Evolutionary conservation across 1,140 invertebrate genomes (phyloP).

Genomic region (Pogonus chalceus): DNA sequence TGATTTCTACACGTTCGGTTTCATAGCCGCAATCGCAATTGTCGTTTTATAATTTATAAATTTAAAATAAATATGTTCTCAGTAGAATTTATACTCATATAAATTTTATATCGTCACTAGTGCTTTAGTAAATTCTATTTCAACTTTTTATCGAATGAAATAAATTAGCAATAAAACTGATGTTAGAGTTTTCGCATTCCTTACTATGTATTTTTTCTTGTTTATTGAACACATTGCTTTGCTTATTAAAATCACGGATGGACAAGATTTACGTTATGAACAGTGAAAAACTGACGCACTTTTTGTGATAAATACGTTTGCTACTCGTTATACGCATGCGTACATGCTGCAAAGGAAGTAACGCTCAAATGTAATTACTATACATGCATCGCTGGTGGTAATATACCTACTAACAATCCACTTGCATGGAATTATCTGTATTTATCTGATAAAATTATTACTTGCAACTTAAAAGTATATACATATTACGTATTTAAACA

Average conservation of each 20-base stretch:
- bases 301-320: too few relatives aligned
- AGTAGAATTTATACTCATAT: background rate
- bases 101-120: background rate
- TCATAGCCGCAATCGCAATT: too few relatives aligned
- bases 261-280: background rate
- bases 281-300: background rate
- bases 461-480: too few relatives aligned
- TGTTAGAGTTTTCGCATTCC: background rate
- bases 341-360: too few relatives aligned
- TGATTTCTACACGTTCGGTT: too few relatives aligned
- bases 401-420: too few relatives aligned
- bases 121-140: background rate
- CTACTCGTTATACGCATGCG: too few relatives aligned
- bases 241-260: background rate
- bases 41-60: background rate
- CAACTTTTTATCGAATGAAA: background rate
- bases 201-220: background rate
- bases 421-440: too few relatives aligned
- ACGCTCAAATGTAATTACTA: too few relatives aligned
- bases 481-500: too few relatives aligned
- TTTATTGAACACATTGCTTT: background rate
- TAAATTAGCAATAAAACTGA: background rate
- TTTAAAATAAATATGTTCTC: background rate
- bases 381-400: too few relatives aligned
- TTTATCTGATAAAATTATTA: too few relatives aligned